A percentile compares a stretch with the other conserved stretches of the same genome.
phyloP scores from a whole-genome alignment of 2,888 invertebrate genomes.

The Metacarcinus magister region DNA sequence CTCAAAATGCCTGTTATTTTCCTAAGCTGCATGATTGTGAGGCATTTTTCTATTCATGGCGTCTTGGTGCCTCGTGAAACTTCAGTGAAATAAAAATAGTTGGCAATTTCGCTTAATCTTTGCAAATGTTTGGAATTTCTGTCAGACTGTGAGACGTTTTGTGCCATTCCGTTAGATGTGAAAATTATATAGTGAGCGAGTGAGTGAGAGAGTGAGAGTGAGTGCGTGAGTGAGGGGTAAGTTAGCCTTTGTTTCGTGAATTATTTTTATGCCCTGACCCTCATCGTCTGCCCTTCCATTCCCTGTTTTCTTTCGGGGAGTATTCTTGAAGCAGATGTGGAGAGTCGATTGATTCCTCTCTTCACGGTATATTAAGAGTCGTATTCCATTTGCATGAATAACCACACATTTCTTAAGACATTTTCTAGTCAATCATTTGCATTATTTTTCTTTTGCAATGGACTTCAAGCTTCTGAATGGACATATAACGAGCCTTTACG shows the following conservation, averaged over 20 bases:
- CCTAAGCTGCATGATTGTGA: not conserved
- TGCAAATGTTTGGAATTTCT: too few species aligned
- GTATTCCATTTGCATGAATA: not conserved
- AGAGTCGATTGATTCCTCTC: not conserved
- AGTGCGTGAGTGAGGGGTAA: not conserved
- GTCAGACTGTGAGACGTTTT: too few species aligned
- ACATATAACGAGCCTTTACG: not conserved
- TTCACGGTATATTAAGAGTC: not conserved
- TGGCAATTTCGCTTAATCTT: too few species aligned
- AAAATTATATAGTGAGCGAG: too few species aligned
- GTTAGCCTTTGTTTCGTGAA: not conserved
- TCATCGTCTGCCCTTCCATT: not conserved
- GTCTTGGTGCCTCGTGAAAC: too few species aligned
- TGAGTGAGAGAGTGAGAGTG: too few species aligned
- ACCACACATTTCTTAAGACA: not conserved
- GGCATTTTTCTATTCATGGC: not conserved
- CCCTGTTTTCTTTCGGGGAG: not conserved
- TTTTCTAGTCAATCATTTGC: too few species aligned
- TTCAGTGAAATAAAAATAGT: too few species aligned
- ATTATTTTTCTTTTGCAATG: too few species aligned
- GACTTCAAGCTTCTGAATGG: too few species aligned
- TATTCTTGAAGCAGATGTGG: not conserved
- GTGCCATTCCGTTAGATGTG: too few species aligned
- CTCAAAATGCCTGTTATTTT: not conserved
- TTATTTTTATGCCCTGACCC: not conserved